Base-by-base conservation (phyloP, 2,888 invertebrate species). In the Cerceris rybyensis region DNA sequence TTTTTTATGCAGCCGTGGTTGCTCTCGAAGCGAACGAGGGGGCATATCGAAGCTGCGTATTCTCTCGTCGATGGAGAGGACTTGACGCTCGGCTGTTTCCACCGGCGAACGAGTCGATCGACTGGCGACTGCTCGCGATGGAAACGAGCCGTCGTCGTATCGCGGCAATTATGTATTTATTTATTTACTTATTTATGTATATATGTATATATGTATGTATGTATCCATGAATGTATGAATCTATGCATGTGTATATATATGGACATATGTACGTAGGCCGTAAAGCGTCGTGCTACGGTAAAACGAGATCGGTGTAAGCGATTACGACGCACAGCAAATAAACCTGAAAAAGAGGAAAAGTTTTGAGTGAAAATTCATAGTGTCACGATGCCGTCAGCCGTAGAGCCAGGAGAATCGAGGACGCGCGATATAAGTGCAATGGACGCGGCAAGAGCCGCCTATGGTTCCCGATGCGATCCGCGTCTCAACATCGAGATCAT, bases 101-200 rank as follows among this genome's bases (percentile, higher is more conserved):
- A 5, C 80, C 79, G 75, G 85, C 88, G 88, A 90, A 90, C 90
- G 90, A 90, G 90, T 89, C 89, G 90, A 90, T 90, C 87, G 87
- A n/a, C n/a, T n/a, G n/a, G n/a, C n/a, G n/a, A n/a, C n/a, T n/a
- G n/a, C n/a, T n/a, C n/a, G n/a, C n/a, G n/a, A n/a, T n/a, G n/a
- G n/a, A 89, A 89, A 87, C 89, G 89, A 85, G 90, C 69, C 75
- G 75, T 80, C 80, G 78, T 86, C 80, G 49, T 63, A 58, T 52
- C 81, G 83, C 28, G 28, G 28, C 28, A 28, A 28, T 1, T 4
- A 28, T 28, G 28, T 28, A 28, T 4, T 28, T 28, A 28, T 28
- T 1, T 8, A 11, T 8, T 46, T 8, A 46, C 6, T 1, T 46
- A 46, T 46, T 1, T 46, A 46, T 46, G 6, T 46, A 46, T 46